A percentile compares a stretch with the other conserved stretches of the same genome.
These are phyloP conservation scores for Spea bombifrons DNA, from an alignment of 2,113 vertebrate genomes.

Conservation along the genomic window DNA sequence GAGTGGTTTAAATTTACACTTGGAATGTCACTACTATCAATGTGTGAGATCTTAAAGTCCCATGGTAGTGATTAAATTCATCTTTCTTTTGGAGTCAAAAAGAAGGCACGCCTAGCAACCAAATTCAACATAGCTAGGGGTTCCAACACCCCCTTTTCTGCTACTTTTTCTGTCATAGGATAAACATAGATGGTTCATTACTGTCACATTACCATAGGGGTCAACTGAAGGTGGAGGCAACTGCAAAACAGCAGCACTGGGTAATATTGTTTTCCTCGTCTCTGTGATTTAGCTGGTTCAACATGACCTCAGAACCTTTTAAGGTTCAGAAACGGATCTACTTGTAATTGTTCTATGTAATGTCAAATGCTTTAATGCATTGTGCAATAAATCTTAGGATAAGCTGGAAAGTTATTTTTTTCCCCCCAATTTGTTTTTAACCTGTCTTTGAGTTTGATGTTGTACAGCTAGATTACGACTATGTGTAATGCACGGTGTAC, in stretches of 20 bases:
- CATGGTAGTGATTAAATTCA: constrained; percentile 11
- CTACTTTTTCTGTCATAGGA: background rate
- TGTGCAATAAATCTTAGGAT: too few species aligned
- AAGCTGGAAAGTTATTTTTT: too few species aligned
- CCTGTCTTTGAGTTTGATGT: too few species aligned
- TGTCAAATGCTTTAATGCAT: too few species aligned
- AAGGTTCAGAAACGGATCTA: too few species aligned
- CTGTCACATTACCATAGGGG: background rate
- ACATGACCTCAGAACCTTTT: too few species aligned
- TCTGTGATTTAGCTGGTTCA: too few species aligned
- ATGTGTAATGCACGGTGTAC: too few species aligned
- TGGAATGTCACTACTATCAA: constrained; percentile 1
- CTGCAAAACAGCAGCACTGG: background rate
- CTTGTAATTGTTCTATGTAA: too few species aligned
- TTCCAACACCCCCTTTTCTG: background rate
- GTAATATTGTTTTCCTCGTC: too few species aligned
- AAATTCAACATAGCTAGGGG: background rate
- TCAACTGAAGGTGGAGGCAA: background rate
- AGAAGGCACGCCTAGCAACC: background rate
- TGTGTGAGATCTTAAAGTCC: constrained; percentile 5
- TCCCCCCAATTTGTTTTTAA: too few species aligned
- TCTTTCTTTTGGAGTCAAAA: background rate
- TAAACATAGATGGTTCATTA: background rate
- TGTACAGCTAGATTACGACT: too few species aligned
- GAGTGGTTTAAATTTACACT: constrained; percentile 22